phyloP scores from a whole-genome alignment of 1,140 invertebrate genomes.

The Mactra quadrangularis region DNA sequence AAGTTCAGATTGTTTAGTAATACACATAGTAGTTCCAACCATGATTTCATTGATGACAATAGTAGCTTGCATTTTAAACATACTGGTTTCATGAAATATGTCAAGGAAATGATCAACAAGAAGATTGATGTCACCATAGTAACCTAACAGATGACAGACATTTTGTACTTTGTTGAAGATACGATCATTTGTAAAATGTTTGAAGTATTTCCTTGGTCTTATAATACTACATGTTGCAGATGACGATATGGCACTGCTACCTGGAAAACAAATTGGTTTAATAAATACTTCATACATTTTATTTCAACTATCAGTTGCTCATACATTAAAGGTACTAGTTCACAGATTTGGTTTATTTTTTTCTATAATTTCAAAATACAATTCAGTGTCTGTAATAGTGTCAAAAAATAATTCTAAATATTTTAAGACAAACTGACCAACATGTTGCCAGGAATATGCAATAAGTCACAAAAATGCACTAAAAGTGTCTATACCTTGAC shows the following conservation, averaged over 20 bases:
- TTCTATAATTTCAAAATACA: no score
- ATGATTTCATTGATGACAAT: slow-evolving; percentile 76
- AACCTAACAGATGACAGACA: slow-evolving; percentile 68
- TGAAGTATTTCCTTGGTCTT: slow-evolving; percentile 73
- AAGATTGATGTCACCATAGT: slow-evolving; percentile 72
- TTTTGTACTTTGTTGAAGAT: slow-evolving; percentile 66
- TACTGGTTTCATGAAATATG: slow-evolving; percentile 70
- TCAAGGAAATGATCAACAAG: slow-evolving; percentile 76
- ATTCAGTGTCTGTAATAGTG: no score
- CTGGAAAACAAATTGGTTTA: slow-evolving; percentile 18
- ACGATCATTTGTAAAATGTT: slow-evolving; percentile 71
- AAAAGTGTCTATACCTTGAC: no score
- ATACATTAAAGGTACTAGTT: no score
- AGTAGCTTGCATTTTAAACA: slow-evolving; percentile 71
- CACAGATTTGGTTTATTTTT: no score
- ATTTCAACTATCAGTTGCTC: no score
- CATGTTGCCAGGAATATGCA: no score
- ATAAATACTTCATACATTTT: no score
- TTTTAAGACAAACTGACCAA: no score
- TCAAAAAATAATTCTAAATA: no score
- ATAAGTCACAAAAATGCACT: no score
- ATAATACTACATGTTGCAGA: slow-evolving; percentile 44
- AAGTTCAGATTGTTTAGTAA: no score
- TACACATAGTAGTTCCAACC: slow-evolving; percentile 59
- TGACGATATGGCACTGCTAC: slow-evolving; percentile 26